Conservation (phyloP, 2,113 vertebrate species). For the Eubucco bourcierii region DNA sequence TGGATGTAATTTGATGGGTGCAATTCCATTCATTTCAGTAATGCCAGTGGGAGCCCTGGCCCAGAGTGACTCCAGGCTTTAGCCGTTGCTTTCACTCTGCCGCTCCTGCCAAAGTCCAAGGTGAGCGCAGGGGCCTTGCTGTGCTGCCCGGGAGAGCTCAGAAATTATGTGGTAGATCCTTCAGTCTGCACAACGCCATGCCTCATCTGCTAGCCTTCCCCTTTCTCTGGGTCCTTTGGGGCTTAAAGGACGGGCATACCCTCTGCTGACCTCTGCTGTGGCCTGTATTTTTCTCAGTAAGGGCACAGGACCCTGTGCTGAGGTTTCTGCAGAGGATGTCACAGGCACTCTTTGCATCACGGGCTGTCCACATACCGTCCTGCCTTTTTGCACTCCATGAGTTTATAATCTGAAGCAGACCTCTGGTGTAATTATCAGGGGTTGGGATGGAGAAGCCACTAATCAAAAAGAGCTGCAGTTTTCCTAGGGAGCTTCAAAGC, state of each 20-base stretch:
- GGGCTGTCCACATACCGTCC: not conserved
- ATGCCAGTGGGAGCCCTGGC: constrained; percentile 1
- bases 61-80: not conserved
- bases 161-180: not conserved
- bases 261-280: not conserved
- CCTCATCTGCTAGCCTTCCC: not conserved
- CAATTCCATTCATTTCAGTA: constrained; percentile 48
- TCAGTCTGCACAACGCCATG: accelerated
- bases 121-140: not conserved
- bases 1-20: not conserved
- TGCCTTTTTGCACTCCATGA: not conserved
- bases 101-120: not conserved
- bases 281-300: not conserved
- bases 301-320: not conserved
- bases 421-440: not conserved
- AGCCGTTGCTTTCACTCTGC: not conserved
- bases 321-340: not conserved
- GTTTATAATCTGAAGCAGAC: constrained; percentile 19
- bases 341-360: not conserved
- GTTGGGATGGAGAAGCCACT: not conserved
- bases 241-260: not conserved
- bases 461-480: constrained; percentile 16
- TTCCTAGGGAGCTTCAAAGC: constrained; percentile 26
- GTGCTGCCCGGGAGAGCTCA: not conserved
- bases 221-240: not conserved